phyloP scores from a whole-genome alignment of 2,888 invertebrate genomes.

The Apocheima hispidaria region DNA sequence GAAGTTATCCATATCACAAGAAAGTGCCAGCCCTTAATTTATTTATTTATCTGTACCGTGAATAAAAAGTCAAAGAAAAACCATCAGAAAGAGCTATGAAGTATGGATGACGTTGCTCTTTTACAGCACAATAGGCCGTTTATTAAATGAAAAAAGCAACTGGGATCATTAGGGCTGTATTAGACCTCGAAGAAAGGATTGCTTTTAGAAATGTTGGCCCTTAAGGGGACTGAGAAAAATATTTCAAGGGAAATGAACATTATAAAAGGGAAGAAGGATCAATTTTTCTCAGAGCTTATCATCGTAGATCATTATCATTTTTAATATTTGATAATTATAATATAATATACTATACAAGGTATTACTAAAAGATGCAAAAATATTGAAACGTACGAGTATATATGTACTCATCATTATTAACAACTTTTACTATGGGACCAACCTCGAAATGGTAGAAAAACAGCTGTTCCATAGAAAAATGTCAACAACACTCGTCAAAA shows the following conservation, averaged over 20 bases:
- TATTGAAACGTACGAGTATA: too few relatives aligned
- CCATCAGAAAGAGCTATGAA: slow-evolving; percentile 14
- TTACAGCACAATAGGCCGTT: slow-evolving; percentile 18
- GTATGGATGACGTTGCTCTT: slow-evolving; percentile 2
- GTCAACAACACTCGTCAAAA: too few relatives aligned
- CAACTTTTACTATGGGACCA: too few relatives aligned
- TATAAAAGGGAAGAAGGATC: neutral
- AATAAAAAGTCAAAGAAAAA: slow-evolving; percentile 12
- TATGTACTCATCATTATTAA: too few relatives aligned
- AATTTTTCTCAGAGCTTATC: neutral
- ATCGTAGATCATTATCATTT: neutral
- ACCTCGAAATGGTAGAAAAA: too few relatives aligned
- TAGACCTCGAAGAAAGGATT: slow-evolving; percentile 8
- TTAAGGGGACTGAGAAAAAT: slow-evolving; percentile 4
- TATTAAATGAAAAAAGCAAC: slow-evolving; percentile 20
- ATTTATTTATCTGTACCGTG: slow-evolving; percentile 7
- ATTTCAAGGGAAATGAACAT: slow-evolving; percentile 1
- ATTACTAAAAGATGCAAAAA: too few relatives aligned
- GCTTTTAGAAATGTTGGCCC: slow-evolving; percentile 2
- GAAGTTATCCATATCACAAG: slow-evolving; percentile 6
- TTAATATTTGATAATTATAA: neutral
- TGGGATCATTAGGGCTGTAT: slow-evolving; percentile 15
- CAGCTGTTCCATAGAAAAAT: too few relatives aligned
- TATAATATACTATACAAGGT: neutral
- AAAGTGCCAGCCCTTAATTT: neutral